Evolutionary conservation across 2,888 invertebrate species (phyloP), one percentile per base, ranked within the genome.

Genomic region (Xestobium rufovillosum): DNA sequence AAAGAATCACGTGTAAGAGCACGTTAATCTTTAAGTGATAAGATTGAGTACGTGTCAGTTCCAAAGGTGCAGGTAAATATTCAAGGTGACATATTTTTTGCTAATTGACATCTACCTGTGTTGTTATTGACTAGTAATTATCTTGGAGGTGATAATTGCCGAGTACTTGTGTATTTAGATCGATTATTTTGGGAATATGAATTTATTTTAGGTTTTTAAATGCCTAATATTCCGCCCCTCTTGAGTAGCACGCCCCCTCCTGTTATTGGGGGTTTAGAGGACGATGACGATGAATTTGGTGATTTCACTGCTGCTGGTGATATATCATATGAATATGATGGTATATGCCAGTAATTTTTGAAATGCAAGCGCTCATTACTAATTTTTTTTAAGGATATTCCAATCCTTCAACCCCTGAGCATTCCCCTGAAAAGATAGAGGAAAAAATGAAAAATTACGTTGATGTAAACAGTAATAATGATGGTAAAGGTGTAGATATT

Each of bases 181-280:
- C 4, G 14, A n/a, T n/a, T 4, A 14, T 17, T 12, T 26, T 17
- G 13, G 13, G 10, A 27, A 25, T 36, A 33, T 28, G 17, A 11
- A n/a, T n/a, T n/a, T n/a, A n/a, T n/a, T n/a, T n/a, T n/a, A n/a
- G n/a, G 14, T 34, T 43, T 47, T 10, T 44, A 58, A 50, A 67
- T 67, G 67, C 63, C 67, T 44, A 67, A 65, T 49, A 61, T 75
- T 52, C 75, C 75, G 47, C 73, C 73, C 42, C 60, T 73, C 39
- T 57, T 75, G 41, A 71, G 72, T 52, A 70, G 67, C 54, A 68
- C 74, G 30, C 75, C 75, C 36, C 74, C 75, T 30, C 74, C 75
- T 26, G 70, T 73, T 47, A 66, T 67, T 42, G 57, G 59, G 35
- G 55, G 56, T 34, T 60, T 56, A 31, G 68, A 69, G 32, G 69